Percentiles rank a stretch among this genome's conserved stretches.
Conservation (phyloP, 2,797 vertebrate genomes). For the Smutsia temminckii region DNA sequence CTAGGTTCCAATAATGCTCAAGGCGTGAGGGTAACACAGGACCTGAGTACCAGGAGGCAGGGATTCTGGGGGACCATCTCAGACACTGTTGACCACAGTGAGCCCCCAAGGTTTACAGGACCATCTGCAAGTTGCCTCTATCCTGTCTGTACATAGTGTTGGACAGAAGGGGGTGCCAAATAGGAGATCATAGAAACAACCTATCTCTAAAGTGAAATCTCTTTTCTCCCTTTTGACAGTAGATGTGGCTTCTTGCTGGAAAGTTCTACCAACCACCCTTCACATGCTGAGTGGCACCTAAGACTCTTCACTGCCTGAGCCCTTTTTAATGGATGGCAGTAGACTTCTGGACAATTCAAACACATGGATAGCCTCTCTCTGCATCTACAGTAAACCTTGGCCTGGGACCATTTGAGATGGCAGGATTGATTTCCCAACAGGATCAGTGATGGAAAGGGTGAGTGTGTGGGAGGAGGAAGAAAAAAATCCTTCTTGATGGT, state of each 20-base stretch:
- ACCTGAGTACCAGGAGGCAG: neutral
- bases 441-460: neutral
- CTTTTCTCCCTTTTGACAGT: slow-evolving; percentile 19
- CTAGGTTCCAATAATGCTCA: neutral
- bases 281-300: neutral
- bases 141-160: neutral
- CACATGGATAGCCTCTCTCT: neutral
- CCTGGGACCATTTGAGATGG: neutral
- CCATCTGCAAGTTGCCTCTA: neutral
- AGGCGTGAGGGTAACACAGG: neutral
- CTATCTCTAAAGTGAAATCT: neutral
- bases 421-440: neutral
- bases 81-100: neutral
- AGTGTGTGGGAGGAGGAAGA: neutral
- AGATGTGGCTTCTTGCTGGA: neutral
- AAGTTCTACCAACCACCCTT: neutral
- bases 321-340: neutral
- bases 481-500: neutral
- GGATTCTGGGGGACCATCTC: neutral
- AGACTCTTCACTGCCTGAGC: neutral
- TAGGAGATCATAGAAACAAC: neutral
- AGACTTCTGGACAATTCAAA: neutral
- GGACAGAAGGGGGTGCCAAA: slow-evolving; percentile 44
- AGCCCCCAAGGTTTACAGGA: neutral
- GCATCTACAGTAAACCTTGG: neutral